These are phyloP conservation scores for Atherinosoma microstoma DNA, from an alignment of 2,797 vertebrate species.

Conservation along the genomic window DNA sequence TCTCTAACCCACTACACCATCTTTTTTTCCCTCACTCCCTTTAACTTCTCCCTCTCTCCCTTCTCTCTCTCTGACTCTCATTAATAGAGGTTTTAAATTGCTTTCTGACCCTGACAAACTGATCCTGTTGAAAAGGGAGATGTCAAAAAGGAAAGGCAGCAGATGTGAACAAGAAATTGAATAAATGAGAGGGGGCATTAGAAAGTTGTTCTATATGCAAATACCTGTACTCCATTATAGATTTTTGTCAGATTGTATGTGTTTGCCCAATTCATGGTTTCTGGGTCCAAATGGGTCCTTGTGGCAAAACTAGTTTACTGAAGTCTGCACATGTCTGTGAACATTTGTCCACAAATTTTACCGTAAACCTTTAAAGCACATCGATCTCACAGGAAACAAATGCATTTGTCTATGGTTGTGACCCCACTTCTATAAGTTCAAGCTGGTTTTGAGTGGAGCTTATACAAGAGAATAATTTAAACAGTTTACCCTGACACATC, in stretches of 20 bases:
- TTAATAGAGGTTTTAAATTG: constrained; percentile 92
- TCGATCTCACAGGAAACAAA: neutral
- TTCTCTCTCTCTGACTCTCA: constrained; percentile 71
- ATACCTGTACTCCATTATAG: constrained; percentile 67
- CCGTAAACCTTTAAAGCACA: neutral
- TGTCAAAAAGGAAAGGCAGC: constrained; percentile 59
- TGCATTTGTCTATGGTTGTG: neutral
- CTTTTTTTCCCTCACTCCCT: constrained; percentile 68
- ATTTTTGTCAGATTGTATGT: constrained; percentile 52
- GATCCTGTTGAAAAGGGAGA: constrained; percentile 77
- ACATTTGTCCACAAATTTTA: neutral
- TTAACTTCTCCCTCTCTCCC: constrained; percentile 68
- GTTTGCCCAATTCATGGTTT: constrained; percentile 26
- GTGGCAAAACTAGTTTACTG: neutral
- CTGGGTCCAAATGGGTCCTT: neutral
- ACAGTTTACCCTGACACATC: neutral
- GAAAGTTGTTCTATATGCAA: constrained; percentile 39
- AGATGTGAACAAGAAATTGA: constrained; percentile 57
- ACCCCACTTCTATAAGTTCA: neutral
- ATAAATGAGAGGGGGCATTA: constrained; percentile 17
- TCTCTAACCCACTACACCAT: constrained; percentile 69
- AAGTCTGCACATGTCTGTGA: neutral
- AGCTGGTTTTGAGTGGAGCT: neutral
- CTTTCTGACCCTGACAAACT: constrained; percentile 87
- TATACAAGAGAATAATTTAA: neutral